Percentiles rank a stretch among this genome's conserved stretches.
These are phyloP conservation scores for Eupithecia inturbata DNA, from an alignment of 2,888 invertebrate species.

Conservation along the genomic window DNA sequence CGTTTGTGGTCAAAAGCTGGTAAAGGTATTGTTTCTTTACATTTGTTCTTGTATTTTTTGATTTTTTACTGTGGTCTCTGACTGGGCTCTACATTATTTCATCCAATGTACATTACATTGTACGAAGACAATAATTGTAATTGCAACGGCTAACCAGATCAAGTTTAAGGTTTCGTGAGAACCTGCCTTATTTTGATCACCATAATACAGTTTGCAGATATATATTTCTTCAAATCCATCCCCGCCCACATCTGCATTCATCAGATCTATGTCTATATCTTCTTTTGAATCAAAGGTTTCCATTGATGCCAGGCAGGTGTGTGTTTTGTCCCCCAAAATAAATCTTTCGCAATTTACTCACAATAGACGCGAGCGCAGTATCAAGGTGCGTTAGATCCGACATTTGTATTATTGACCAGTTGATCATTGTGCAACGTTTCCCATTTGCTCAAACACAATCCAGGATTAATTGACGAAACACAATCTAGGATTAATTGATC, in stretches of 20 bases:
- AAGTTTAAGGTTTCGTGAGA: not conserved
- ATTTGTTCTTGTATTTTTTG: not conserved
- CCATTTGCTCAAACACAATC: slow-evolving; percentile 28
- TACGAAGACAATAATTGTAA: not conserved
- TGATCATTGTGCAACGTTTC: slow-evolving; percentile 52
- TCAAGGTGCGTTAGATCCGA: slow-evolving; percentile 52
- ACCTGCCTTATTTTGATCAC: not conserved
- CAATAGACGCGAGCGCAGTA: slow-evolving; percentile 57
- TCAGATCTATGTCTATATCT: slow-evolving; percentile 27
- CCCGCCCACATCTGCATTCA: slow-evolving; percentile 30
- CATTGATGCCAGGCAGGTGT: slow-evolving; percentile 53
- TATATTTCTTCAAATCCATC: slow-evolving; percentile 13
- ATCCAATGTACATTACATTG: not conserved
- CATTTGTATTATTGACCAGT: slow-evolving; percentile 48
- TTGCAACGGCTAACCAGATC: not conserved
- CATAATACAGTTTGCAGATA: not conserved
- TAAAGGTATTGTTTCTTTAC: not conserved
- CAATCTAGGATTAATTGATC: not conserved
- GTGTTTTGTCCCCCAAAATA: slow-evolving; percentile 50
- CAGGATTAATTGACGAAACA: not conserved
- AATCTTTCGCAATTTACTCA: slow-evolving; percentile 58
- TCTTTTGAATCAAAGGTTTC: slow-evolving; percentile 16
- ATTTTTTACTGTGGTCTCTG: not conserved
- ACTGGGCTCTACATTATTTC: not conserved
- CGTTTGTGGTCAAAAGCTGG: slow-evolving; percentile 20